Conservation (phyloP, 2,113 vertebrate genomes). For the Micronycteris hirsuta region DNA sequence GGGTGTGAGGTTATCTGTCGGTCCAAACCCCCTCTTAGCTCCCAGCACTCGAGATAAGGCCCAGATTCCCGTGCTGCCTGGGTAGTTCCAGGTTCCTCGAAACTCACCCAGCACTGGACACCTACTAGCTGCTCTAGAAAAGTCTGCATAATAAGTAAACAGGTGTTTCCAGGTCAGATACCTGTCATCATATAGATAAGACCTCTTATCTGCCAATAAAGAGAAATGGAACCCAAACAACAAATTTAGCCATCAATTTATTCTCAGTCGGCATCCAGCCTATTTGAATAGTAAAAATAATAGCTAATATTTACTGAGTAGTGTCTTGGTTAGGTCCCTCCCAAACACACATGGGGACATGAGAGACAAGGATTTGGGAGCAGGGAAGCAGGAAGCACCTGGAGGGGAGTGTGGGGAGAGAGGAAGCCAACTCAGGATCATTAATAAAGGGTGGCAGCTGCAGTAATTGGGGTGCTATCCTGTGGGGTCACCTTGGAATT, state of each 20-base stretch:
- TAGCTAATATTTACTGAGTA: not conserved
- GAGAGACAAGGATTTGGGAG: not conserved
- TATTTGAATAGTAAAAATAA: not conserved
- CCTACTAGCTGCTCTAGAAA: not conserved
- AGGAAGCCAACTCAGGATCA: not conserved
- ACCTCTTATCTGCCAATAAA: too few relatives aligned
- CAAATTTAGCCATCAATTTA: not conserved
- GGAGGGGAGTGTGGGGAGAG: not conserved
- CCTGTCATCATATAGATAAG: too few relatives aligned
- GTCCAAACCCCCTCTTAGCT: not conserved
- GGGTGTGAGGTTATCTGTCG: accelerated
- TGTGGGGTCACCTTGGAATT: not conserved
- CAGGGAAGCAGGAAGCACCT: not conserved
- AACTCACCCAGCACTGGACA: accelerated
- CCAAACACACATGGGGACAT: not conserved
- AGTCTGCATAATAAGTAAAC: too few relatives aligned
- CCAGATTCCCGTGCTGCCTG: accelerated
- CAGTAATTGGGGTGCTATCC: accelerated
- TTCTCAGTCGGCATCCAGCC: not conserved
- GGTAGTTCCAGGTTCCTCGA: accelerated
- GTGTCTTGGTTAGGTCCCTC: not conserved
- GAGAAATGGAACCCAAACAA: not conserved
- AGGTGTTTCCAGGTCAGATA: not conserved
- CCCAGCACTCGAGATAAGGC: not conserved
- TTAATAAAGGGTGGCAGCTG: not conserved